Conservation (phyloP, 2,797 vertebrate species). For the Poeciliopsis turneri region DNA sequence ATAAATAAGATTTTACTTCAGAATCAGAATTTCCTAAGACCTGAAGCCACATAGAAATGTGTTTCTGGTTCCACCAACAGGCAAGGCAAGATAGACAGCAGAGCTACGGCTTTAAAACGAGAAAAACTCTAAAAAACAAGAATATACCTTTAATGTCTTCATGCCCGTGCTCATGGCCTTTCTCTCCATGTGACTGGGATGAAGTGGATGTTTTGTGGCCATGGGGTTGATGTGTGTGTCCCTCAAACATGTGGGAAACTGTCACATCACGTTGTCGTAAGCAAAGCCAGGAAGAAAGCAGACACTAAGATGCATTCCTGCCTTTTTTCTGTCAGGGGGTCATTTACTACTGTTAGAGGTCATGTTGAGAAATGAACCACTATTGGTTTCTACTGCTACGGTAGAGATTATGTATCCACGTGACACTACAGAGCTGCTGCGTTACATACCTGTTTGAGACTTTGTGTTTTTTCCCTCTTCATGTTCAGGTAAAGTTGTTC, state of each 20-base stretch:
- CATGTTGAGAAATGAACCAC: not conserved
- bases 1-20: not conserved
- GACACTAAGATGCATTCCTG: constrained; percentile 9
- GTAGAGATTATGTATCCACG: constrained; percentile 4
- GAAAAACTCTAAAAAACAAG: not conserved
- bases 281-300: constrained; percentile 3
- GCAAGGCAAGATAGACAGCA: not conserved
- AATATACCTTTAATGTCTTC: constrained; percentile 3
- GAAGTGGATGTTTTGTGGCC: constrained; percentile 23
- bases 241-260: constrained; percentile 29
- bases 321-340: not conserved
- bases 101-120: not conserved
- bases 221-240: constrained; percentile 2
- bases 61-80: not conserved
- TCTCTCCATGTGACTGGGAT: constrained; percentile 10
- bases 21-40: not conserved
- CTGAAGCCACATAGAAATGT: not conserved
- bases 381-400: not conserved
- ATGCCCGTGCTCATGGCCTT: not conserved
- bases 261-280: constrained; percentile 18
- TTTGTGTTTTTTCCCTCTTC: constrained; percentile 1
- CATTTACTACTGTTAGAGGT: not conserved
- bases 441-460: constrained; percentile 11
- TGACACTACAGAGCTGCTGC: not conserved
- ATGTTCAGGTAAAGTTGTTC: constrained; percentile 10